A percentile compares a stretch with the other conserved stretches of the same genome.
Conservation (phyloP, 2,113 vertebrate species). For the Corythaeola cristata region DNA sequence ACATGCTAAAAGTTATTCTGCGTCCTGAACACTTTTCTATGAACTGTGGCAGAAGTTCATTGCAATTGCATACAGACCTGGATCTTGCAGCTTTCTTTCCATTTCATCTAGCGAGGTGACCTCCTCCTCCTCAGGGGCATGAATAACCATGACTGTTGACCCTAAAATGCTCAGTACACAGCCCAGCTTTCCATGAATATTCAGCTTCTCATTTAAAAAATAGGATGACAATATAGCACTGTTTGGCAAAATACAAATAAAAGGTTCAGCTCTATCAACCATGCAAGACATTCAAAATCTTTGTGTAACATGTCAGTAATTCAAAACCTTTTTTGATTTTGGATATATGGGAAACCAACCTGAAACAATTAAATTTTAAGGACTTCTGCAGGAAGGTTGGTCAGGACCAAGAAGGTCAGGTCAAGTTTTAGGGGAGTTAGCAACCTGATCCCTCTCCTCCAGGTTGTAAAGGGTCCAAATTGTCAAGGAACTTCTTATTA, state of each 20-base stretch:
- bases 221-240: slow-evolving; percentile 81
- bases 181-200: slow-evolving; percentile 84
- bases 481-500: neutral
- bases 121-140: slow-evolving; percentile 80
- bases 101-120: slow-evolving; percentile 80
- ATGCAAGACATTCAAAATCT: rapidly evolving
- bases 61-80: slow-evolving; percentile 72
- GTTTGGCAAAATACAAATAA: slow-evolving; percentile 8
- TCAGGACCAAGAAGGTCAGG: neutral
- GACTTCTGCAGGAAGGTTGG: neutral
- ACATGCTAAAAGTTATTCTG: neutral
- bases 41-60: neutral
- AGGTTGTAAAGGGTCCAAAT: neutral
- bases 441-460: neutral
- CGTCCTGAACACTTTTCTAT: neutral
- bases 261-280: neutral
- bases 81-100: slow-evolving; percentile 81
- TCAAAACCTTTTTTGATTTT: neutral
- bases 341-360: neutral
- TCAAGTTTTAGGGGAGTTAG: neutral
- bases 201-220: slow-evolving; percentile 81
- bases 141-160: slow-evolving; percentile 82
- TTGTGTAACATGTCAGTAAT: neutral
- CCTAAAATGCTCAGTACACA: slow-evolving; percentile 80
- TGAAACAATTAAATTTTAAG: neutral